Base-by-base conservation (phyloP, 2,888 invertebrate genomes). In the Apamea sordens region DNA sequence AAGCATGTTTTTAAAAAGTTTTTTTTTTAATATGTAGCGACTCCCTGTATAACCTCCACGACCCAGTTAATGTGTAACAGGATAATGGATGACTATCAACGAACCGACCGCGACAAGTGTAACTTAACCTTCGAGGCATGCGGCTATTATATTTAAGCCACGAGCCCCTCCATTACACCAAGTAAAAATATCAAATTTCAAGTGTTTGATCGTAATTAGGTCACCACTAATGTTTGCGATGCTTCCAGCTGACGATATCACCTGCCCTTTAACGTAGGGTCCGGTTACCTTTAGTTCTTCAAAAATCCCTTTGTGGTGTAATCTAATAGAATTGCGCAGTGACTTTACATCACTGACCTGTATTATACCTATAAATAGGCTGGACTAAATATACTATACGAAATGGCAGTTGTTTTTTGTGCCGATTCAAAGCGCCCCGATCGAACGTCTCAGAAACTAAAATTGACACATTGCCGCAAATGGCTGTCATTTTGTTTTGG, bases 141-240 rank as follows among this genome's bases (percentile, higher is more conserved):
- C 15, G 15, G 5, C n/a, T 59, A 11, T 10, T 59, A 59, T n/a
- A 41, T 24, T 8, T 24, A 24, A 1, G 41, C 41, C 41, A 41
- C 41, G 41, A 59, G 13, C n/a, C n/a, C n/a, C 5, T 59, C 13
- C 5, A 50, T 21, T 32, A 69, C 28, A 32, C 21, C 21, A 32
- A 44, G 68, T 50, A 68, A 63, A 72, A 73, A 77, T 82, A 82
- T 82, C 77, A 4, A 50, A 24, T 82, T 69, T 59, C 72, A 77
- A 77, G 68, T 73, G 56, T 68, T 68, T 53, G 28, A 21, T 36
- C 44, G 18, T 73, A 73, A 77, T 77, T 64, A 44, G 50, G 36
- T 68, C 53, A 36, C 6, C 21, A n/a, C 18, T 53, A 59, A 36
- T 65, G 41, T 80, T 59, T 10, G 2, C 21, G 15, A 64, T 32